Conservation (phyloP, 2,113 vertebrate species). For the Emydura subglobosa region DNA sequence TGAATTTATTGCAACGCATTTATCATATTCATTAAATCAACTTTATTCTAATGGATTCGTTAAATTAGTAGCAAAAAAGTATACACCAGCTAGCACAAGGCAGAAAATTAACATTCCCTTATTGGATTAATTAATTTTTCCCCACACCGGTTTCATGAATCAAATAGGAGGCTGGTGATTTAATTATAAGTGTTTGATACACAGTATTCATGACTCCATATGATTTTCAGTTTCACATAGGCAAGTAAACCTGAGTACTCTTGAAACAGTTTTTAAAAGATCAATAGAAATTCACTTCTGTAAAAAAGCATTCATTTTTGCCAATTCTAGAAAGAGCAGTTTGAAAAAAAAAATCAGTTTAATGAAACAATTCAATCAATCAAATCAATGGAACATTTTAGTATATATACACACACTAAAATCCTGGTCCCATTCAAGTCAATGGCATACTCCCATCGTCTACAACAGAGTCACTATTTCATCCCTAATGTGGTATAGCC, state of each 20-base stretch:
- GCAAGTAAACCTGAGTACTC: background rate
- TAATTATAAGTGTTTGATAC: background rate
- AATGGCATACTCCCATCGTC: background rate
- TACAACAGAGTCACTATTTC: background rate
- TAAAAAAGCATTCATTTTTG: background rate
- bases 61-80: background rate
- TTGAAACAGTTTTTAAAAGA: background rate
- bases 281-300: background rate
- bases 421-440: background rate
- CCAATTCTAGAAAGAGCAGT: background rate
- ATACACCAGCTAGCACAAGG: background rate
- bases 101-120: background rate
- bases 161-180: background rate
- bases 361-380: background rate
- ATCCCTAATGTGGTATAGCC: background rate
- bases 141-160: background rate
- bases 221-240: background rate
- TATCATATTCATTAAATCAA: background rate
- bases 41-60: background rate
- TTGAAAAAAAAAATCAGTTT: background rate
- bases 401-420: background rate
- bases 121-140: background rate
- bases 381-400: background rate
- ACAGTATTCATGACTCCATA: background rate
- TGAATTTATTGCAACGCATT: background rate